Conservation (phyloP, 2,797 vertebrate species). For the Momotus momota region DNA sequence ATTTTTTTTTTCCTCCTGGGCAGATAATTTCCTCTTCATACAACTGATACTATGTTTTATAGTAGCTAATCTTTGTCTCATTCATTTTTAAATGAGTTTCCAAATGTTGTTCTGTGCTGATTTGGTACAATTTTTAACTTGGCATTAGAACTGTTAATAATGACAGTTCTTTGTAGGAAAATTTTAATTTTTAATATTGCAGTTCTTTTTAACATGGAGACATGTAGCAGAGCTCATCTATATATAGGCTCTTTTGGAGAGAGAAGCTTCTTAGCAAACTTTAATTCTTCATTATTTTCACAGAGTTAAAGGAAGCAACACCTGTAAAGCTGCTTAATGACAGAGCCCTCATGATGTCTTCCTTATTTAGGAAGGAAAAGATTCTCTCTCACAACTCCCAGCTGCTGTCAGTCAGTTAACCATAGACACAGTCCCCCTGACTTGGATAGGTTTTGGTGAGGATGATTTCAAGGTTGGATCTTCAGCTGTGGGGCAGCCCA, state of each 20-base stretch:
- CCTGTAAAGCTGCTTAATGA: neutral
- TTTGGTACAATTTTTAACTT: constrained; percentile 45
- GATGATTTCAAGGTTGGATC: neutral
- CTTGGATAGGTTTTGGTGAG: neutral
- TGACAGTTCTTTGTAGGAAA: constrained; percentile 32
- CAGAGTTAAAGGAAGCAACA: neutral
- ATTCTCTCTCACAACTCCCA: neutral
- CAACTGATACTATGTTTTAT: neutral
- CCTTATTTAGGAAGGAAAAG: neutral
- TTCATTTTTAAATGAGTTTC: constrained; percentile 54
- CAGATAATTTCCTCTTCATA: neutral
- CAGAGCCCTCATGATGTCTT: neutral
- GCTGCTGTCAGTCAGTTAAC: neutral
- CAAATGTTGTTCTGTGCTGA: constrained; percentile 58
- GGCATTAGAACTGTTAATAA: constrained; percentile 35
- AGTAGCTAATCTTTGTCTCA: constrained; percentile 26
- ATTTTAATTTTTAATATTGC: constrained; percentile 66
- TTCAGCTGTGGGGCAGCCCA: rapidly evolving
- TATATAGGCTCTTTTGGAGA: neutral
- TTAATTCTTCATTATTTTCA: constrained; percentile 1
- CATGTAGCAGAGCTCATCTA: neutral
- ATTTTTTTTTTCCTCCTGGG: neutral
- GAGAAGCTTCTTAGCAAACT: neutral
- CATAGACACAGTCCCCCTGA: neutral
- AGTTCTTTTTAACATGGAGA: constrained; percentile 4